These are phyloP conservation scores for Oreochromis aureus DNA, from an alignment of 2,113 vertebrate genomes.

Conservation along the genomic window DNA sequence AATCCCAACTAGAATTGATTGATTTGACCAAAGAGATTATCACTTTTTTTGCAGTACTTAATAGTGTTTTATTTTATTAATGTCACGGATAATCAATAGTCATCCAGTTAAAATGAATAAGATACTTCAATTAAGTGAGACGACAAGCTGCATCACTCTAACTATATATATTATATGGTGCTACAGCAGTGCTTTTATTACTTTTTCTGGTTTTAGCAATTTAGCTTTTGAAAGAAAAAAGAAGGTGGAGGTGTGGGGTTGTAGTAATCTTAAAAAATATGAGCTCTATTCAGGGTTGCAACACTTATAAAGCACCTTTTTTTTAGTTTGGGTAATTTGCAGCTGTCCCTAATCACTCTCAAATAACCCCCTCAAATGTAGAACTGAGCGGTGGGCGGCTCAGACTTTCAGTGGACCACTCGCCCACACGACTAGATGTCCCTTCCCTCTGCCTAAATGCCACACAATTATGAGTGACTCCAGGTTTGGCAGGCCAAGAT, in stretches of 20 bases:
- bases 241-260: not conserved
- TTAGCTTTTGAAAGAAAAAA: not conserved
- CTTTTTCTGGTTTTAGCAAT: not conserved
- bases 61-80: not conserved
- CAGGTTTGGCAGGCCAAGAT: conserved; percentile 72
- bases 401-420: conserved; percentile 37
- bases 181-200: not conserved
- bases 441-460: conserved; percentile 80
- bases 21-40: not conserved
- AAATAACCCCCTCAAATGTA: conserved; percentile 16
- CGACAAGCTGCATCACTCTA: not conserved
- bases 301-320: not conserved
- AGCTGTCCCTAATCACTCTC: conserved; percentile 9
- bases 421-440: conserved; percentile 29
- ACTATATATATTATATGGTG: not conserved
- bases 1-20: not conserved
- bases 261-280: not conserved
- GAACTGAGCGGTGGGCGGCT: not conserved
- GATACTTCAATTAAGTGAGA: not conserved
- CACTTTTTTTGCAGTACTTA: not conserved
- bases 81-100: not conserved
- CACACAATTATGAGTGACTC: conserved; percentile 89
- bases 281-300: not conserved
- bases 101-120: not conserved
- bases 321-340: not conserved